These are phyloP conservation scores for Halictus rubicundus DNA, from an alignment of 1,140 invertebrate genomes.

Conservation along the genomic window DNA sequence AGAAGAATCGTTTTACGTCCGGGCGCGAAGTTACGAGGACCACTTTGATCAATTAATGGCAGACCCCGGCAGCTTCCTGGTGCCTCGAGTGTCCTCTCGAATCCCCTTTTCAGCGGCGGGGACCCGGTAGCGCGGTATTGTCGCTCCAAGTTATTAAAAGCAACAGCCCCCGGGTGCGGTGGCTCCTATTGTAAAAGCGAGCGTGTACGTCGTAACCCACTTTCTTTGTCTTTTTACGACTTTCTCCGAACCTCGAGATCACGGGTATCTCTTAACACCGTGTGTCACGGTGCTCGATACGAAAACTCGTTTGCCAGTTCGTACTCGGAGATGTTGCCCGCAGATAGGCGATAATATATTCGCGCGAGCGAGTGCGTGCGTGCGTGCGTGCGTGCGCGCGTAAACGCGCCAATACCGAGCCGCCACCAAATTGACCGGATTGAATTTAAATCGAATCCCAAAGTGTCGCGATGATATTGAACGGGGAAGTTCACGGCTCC, in stretches of 20 bases:
- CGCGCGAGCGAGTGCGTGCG: too few relatives aligned
- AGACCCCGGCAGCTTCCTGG: not conserved
- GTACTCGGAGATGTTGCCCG: not conserved
- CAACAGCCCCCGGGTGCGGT: not conserved
- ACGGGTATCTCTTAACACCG: not conserved
- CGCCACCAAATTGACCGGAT: too few relatives aligned
- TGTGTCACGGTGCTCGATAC: not conserved
- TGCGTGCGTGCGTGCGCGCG: too few relatives aligned
- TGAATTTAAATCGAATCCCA: too few relatives aligned
- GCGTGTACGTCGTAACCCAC: slow-evolving; percentile 5
- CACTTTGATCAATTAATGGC: not conserved
- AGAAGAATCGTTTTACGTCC: too few relatives aligned
- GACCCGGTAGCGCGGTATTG: not conserved
- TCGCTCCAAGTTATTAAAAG: not conserved
- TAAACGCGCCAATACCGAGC: too few relatives aligned
- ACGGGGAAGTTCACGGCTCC: too few relatives aligned
- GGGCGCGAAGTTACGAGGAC: too few relatives aligned
- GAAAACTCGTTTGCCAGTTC: not conserved
- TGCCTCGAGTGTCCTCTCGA: not conserved
- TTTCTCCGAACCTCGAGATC: not conserved
- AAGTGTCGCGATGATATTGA: too few relatives aligned
- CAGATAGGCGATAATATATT: too few relatives aligned
- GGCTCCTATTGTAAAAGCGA: not conserved
- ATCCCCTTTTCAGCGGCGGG: not conserved
- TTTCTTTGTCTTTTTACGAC: slow-evolving; percentile 6